phyloP scores from a whole-genome alignment of 2,113 vertebrate species.

The Chitala chitala region DNA sequence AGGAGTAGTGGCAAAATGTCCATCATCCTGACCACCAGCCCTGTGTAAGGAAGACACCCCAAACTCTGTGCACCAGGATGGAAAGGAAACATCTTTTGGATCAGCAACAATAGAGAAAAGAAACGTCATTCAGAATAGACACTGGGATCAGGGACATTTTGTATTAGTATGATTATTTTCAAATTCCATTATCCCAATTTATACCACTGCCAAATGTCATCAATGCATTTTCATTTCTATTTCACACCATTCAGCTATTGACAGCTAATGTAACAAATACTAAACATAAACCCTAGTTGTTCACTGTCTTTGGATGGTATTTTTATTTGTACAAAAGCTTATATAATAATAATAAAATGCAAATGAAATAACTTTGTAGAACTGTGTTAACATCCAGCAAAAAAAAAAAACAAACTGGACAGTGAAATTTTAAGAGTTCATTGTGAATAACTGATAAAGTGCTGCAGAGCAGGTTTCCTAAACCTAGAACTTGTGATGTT shows the following conservation, averaged over 20 bases:
- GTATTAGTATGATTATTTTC: conserved; percentile 34
- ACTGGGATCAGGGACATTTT: conserved; percentile 43
- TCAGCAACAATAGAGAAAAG: conserved; percentile 28
- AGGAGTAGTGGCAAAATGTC: too few species aligned
- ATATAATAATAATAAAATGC: conserved; percentile 60
- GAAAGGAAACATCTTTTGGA: background rate
- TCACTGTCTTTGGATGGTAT: conserved; percentile 51
- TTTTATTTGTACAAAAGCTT: conserved; percentile 58
- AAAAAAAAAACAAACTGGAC: too few species aligned
- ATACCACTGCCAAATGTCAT: conserved; percentile 55
- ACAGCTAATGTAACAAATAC: conserved; percentile 44
- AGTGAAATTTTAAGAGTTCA: too few species aligned
- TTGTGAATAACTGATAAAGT: too few species aligned
- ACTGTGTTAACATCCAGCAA: conserved; percentile 32
- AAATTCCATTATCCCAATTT: conserved; percentile 49
- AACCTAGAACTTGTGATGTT: conserved; percentile 12
- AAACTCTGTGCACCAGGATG: conserved; percentile 18
- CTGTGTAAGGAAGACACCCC: conserved; percentile 30
- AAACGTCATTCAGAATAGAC: conserved; percentile 35
- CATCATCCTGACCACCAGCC: background rate
- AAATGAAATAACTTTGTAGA: conserved; percentile 50
- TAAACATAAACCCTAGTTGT: conserved; percentile 39
- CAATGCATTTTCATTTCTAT: conserved; percentile 48
- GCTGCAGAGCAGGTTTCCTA: conserved; percentile 8
- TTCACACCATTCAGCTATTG: conserved; percentile 48